Conservation (phyloP, 2,113 vertebrate species). For the Notarius quadriscutis region DNA sequence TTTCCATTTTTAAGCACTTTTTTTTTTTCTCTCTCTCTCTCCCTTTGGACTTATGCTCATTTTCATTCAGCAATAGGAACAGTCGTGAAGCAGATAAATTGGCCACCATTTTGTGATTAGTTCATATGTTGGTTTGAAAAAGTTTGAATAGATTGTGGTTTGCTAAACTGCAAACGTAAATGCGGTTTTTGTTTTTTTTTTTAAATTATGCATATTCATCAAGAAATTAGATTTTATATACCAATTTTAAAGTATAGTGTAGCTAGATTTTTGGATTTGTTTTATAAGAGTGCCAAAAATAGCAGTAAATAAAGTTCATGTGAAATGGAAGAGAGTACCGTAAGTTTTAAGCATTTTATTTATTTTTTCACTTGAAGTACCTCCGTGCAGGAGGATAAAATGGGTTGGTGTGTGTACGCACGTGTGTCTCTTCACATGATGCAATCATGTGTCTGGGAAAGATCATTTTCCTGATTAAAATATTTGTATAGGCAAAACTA, state of each 20-base stretch:
- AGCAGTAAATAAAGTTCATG: neutral
- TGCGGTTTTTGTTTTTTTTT: neutral
- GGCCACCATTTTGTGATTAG: neutral
- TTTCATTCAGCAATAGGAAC: neutral
- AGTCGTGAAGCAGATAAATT: neutral
- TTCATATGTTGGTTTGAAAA: neutral
- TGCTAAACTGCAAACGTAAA: neutral
- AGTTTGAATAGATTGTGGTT: neutral
- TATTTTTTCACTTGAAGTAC: neutral
- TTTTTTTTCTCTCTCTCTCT: no score
- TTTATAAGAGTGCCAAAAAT: neutral
- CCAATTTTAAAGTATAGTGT: neutral
- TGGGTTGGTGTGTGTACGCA: neutral
- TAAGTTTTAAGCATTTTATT: neutral
- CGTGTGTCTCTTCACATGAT: neutral
- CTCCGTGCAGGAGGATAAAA: neutral
- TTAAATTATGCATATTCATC: neutral
- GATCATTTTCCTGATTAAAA: constrained; percentile 1
- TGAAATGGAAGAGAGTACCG: neutral
- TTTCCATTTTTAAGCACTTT: neutral
- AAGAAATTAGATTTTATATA: neutral
- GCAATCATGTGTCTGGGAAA: neutral
- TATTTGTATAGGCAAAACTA: neutral
- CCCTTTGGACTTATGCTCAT: neutral
- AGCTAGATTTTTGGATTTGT: neutral